A percentile compares a stretch with the other conserved stretches of the same genome.
phyloP scores from a whole-genome alignment of 1,140 invertebrate genomes.

The Caenorhabditis briggsae region DNA sequence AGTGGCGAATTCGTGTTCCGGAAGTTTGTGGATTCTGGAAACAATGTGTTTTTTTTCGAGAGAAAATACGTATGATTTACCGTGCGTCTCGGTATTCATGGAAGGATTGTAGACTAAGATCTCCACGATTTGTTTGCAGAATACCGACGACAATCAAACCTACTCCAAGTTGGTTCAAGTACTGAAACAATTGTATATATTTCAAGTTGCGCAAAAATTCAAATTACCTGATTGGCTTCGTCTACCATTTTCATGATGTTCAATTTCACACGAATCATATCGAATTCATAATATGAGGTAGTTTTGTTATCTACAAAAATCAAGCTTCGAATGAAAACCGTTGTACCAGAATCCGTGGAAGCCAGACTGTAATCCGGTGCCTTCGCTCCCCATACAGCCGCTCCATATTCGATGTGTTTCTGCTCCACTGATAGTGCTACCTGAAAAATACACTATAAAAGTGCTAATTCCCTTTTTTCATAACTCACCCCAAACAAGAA shows the following conservation, averaged over 20 bases:
- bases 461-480: neutral
- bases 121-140: conserved; percentile 70
- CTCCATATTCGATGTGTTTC: conserved; percentile 47
- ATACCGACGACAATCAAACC: conserved; percentile 73
- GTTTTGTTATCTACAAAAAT: conserved; percentile 49
- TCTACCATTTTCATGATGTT: conserved; percentile 71
- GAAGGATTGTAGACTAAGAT: conserved; percentile 75
- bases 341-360: conserved; percentile 3
- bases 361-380: conserved; percentile 36
- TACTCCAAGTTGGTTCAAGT: conserved; percentile 74
- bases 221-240: conserved; percentile 69
- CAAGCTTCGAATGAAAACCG: conserved; percentile 35
- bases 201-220: neutral
- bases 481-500: conserved; percentile 4
- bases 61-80: conserved; percentile 12
- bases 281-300: conserved; percentile 70
- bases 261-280: conserved; percentile 62
- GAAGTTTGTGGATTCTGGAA: conserved; percentile 67
- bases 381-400: conserved; percentile 33
- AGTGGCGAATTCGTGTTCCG: conserved; percentile 73
- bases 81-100: conserved; percentile 71
- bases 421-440: neutral
- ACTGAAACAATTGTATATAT: conserved; percentile 66
- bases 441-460: neutral
- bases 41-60: neutral